Percentiles rank a stretch among this genome's conserved stretches.
phyloP scores from a whole-genome alignment of 2,113 vertebrate species.

The Physeter macrocephalus region DNA sequence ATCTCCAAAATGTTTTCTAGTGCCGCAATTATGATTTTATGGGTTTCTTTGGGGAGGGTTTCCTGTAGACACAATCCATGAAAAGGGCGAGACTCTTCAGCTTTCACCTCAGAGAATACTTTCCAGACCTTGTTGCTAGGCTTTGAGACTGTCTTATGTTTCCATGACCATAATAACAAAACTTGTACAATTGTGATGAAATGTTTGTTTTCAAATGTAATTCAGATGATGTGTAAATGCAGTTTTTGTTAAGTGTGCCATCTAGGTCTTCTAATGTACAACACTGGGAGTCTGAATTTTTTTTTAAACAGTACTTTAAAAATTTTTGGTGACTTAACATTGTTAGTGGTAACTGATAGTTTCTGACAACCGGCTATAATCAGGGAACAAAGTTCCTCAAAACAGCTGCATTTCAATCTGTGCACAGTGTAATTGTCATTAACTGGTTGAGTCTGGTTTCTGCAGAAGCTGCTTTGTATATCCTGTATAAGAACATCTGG shows the following conservation, averaged over 20 bases:
- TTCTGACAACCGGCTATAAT: constrained; percentile 43
- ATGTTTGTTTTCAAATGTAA: neutral
- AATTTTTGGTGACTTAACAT: constrained; percentile 24
- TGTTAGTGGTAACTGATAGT: constrained; percentile 36
- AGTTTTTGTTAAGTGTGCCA: neutral
- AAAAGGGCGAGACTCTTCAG: neutral
- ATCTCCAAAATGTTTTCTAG: neutral
- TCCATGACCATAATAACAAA: neutral
- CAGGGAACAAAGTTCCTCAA: neutral
- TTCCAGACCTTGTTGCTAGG: neutral
- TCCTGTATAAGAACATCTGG: constrained; percentile 49
- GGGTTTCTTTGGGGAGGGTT: neutral
- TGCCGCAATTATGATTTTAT: neutral
- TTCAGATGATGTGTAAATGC: neutral
- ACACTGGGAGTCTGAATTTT: neutral
- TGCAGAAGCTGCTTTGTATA: constrained; percentile 49
- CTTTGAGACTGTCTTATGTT: neutral
- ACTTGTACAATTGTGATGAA: neutral
- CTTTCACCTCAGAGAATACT: neutral
- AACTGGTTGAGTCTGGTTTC: constrained; percentile 35
- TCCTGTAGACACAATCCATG: neutral
- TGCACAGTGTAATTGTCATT: constrained; percentile 10
- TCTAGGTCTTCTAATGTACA: neutral
- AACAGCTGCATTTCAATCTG: constrained; percentile 49
- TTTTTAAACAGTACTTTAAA: neutral